Base-by-base conservation (phyloP, 2,888 invertebrate genomes). In the Metalampra italica region DNA sequence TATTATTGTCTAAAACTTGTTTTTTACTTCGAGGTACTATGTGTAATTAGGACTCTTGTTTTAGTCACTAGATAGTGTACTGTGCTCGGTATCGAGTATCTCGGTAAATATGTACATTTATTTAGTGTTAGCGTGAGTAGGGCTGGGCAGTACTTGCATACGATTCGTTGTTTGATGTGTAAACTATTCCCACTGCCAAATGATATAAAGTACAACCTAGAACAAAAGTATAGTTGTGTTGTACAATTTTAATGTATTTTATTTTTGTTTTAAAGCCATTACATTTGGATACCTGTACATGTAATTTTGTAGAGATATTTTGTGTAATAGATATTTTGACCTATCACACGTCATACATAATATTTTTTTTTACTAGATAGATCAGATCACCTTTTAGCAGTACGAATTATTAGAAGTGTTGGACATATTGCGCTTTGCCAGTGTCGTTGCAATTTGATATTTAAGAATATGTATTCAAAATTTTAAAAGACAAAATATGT, bases 131-230 rank as follows among this genome's bases (percentile, higher is more conserved):
- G 59, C 53, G 59, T 57, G 51, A 58, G 55, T 69, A 63, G 68
- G 62, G 38, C 15, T 58, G 58, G 69, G 68, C 65, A 70, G 68
- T 70, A 56, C 52, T 62, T 59, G 58, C 54, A n/a, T n/a, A 63
- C 54, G 61, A 59, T 66, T 55, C 55, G 60, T 56, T 66, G 59
- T 60, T 64, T 57, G 54, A 60, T 60, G 64, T 64, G 58, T 61
- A 62, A 39, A 68, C 59, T 65, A 59, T 71, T 71, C 62, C 69
- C 82, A 86, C 85, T 88, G 86, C 87, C 87, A 86, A 75, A 80
- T 66, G 66, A 75, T 75, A 71, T 64, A 72, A 76, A 82, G 80
- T 83, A 85, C 79, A 84, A 82, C 59, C 66, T 73, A 73, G 66
- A 72, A 68, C 70, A 68, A 22, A 71, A 68, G 58, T 70, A 54